These are phyloP conservation scores for Smutsia temminckii DNA, from an alignment of 2,797 vertebrate species.

Conservation along the genomic window DNA sequence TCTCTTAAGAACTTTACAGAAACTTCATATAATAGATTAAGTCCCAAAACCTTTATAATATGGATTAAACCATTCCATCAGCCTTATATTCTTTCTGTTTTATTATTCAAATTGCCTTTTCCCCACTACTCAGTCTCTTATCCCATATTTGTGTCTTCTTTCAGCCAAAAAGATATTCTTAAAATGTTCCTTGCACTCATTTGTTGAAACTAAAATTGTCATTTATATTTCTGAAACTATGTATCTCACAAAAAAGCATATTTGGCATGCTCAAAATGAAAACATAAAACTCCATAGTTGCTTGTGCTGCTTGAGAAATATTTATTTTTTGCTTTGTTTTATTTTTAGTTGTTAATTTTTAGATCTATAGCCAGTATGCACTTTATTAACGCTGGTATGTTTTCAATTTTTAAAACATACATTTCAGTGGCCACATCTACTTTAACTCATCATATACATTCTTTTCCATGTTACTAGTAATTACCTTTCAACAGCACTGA, in stretches of 20 bases:
- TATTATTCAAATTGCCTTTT: background rate
- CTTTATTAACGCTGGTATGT: background rate
- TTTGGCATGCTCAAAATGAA: background rate
- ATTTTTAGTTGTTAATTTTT: background rate
- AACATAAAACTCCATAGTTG: background rate
- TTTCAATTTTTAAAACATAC: constrained; percentile 15
- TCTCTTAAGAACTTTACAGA: background rate
- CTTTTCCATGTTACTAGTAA: background rate
- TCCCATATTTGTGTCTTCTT: background rate
- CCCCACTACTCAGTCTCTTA: background rate
- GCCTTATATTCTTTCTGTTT: background rate
- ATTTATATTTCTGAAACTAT: constrained; percentile 8
- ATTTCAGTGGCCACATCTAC: background rate
- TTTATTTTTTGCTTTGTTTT: background rate
- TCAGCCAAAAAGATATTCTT: background rate
- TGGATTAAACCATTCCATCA: background rate
- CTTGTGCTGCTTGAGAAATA: background rate
- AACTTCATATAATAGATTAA: background rate
- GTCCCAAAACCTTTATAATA: background rate
- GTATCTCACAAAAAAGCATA: background rate
- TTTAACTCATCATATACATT: background rate
- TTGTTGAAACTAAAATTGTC: background rate
- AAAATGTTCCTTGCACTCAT: background rate
- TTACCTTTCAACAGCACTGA: background rate
- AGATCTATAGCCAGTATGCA: background rate